phyloP scores from a whole-genome alignment of 2,888 invertebrate species.

The Odontothrips loti region DNA sequence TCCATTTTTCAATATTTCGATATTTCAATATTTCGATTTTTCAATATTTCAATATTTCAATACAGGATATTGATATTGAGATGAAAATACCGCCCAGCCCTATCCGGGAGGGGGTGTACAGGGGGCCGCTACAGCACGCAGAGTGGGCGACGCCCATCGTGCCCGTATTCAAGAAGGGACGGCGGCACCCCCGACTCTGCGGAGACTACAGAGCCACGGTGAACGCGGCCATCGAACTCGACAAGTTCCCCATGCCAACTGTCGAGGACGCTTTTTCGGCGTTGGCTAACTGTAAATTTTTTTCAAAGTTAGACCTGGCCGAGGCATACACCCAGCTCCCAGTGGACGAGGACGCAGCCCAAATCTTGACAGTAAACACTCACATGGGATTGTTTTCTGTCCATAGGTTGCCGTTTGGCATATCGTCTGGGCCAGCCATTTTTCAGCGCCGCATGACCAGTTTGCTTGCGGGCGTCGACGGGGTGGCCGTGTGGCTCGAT shows the following conservation, averaged over 20 bases:
- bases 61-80: too few relatives aligned
- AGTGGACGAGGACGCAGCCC: neutral
- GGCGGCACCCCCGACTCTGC: neutral
- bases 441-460: neutral
- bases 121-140: neutral
- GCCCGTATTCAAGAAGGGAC: neutral
- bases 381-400: neutral
- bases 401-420: neutral
- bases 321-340: neutral
- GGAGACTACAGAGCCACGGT: neutral
- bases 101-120: neutral
- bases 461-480: neutral
- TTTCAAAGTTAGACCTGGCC: neutral
- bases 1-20: too few relatives aligned
- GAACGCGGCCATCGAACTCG: neutral
- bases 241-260: neutral
- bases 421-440: neutral
- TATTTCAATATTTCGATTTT: too few relatives aligned
- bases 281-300: neutral
- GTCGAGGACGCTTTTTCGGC: neutral
- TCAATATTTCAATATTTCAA: too few relatives aligned
- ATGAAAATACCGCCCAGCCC: too few relatives aligned
- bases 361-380: neutral
- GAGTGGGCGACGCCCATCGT: neutral
- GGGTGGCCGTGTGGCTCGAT: neutral